Percentiles rank a stretch among this genome's conserved stretches.
These are phyloP conservation scores for Labia minor DNA, from an alignment of 2,888 invertebrate genomes.

Conservation along the genomic window DNA sequence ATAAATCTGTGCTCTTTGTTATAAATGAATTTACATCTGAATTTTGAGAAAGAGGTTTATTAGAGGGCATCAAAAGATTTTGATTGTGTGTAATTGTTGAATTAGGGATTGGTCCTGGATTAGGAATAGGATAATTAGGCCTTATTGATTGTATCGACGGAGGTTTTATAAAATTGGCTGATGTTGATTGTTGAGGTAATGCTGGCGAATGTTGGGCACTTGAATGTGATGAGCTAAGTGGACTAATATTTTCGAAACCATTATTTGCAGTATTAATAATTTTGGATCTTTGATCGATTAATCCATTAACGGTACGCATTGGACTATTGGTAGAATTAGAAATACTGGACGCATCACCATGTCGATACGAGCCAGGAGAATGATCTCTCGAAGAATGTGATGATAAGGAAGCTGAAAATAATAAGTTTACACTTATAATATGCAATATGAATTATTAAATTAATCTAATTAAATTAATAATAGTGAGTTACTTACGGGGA, in stretches of 20 bases:
- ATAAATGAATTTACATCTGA: not conserved
- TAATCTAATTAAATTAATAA: not conserved
- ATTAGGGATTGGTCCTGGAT: not conserved
- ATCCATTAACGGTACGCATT: slow-evolving; percentile 17
- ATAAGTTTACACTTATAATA: slow-evolving; percentile 3
- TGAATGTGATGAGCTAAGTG: slow-evolving; percentile 19
- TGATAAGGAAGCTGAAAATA: slow-evolving; percentile 35
- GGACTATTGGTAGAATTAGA: slow-evolving; percentile 20
- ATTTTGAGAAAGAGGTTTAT: not conserved
- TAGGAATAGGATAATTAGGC: slow-evolving; percentile 13
- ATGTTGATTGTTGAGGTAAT: slow-evolving; percentile 18
- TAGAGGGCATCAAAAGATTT: not conserved
- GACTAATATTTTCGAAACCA: slow-evolving; percentile 2
- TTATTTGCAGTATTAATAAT: not conserved
- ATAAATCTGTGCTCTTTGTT: not conserved
- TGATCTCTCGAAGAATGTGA: slow-evolving; percentile 41
- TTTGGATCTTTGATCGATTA: not conserved
- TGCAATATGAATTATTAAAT: no score
- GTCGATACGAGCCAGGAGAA: slow-evolving; percentile 37
- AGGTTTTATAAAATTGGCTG: slow-evolving; percentile 17
- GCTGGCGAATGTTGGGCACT: slow-evolving; percentile 20
- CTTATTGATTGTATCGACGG: not conserved
- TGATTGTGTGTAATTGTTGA: not conserved
- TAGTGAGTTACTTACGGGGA: not conserved
- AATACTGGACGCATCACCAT: slow-evolving; percentile 33